Base-by-base conservation (phyloP, 1,140 invertebrate genomes). In the Coelopa frigida region DNA sequence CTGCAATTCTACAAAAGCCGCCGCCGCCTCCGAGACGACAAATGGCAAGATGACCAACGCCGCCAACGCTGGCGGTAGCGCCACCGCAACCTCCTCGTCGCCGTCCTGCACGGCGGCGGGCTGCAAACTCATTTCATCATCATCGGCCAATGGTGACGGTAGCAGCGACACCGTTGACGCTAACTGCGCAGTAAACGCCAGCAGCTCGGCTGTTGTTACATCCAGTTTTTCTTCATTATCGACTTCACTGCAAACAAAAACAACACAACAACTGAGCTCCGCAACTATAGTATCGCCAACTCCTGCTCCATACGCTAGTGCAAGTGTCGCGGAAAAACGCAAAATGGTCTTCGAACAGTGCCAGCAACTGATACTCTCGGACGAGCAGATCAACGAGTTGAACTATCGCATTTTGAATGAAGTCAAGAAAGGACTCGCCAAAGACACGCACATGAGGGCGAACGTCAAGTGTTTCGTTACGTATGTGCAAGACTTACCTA, bases 401-500 rank as follows among this genome's bases (percentile, higher is more conserved):
- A 88, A 87, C 79, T 73, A 77, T 50, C 75, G 80, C 50, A 78
- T 98, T 52, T 69, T 82, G 45, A 72, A 82, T 5, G 85, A 93
- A 57, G 80, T 98, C 48, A 75, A 89, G 8, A 79, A 80, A 53
- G 95, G 95, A 32, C 73, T 99, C 10, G 73, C 77, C 6, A 88
- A 83, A 67, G 78, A 84, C 18, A 88, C 85, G 12, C 88, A 97
- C 61, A 71, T 77, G 0, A 75, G 78, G 20, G 78, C 94, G 4
- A 81, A 82, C 49, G 83, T 98, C 17, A 98, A 96, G 71, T 78
- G 76, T 54, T 97, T 89, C 63, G 86, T 90, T 5, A 98, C 97
- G 1, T 99, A 94, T 64, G 94, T 99, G 14, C 87, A 95, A 68
- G 84, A 96, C 68, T 80, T 99, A 49, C 95, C 97, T 7, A 90